These are phyloP conservation scores for Epinephelus moara DNA, from an alignment of 2,113 vertebrate species.

Conservation along the genomic window DNA sequence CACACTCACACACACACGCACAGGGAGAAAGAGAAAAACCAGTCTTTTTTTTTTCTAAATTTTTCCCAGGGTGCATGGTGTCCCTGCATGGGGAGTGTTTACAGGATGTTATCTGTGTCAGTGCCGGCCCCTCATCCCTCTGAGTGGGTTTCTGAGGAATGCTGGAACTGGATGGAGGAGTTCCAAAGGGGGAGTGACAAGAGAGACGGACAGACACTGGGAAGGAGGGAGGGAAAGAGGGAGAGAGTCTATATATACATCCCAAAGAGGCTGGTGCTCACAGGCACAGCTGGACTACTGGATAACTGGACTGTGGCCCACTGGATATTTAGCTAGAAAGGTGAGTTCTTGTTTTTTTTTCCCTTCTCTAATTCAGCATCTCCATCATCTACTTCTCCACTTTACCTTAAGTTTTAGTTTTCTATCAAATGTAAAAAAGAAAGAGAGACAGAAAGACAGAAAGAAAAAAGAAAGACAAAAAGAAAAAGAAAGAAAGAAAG, in stretches of 20 bases:
- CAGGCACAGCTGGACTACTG: slow-evolving; percentile 80
- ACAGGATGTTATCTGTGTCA: slow-evolving; percentile 84
- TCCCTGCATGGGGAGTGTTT: slow-evolving; percentile 80
- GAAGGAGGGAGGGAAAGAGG: slow-evolving; percentile 50
- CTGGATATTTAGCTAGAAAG: slow-evolving; percentile 73
- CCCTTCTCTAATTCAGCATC: slow-evolving; percentile 6
- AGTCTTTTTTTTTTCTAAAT: neutral
- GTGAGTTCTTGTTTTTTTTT: slow-evolving; percentile 70
- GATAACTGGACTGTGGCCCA: slow-evolving; percentile 71
- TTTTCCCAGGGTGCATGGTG: slow-evolving; percentile 66
- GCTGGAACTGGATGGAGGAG: slow-evolving; percentile 81
- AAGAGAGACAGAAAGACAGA: neutral
- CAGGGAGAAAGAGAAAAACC: neutral
- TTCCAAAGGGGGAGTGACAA: slow-evolving; percentile 86
- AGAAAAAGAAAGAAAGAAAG: neutral
- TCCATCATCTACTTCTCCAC: neutral
- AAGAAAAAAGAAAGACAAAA: slow-evolving; percentile 7
- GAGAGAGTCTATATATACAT: slow-evolving; percentile 80
- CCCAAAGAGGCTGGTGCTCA: slow-evolving; percentile 79
- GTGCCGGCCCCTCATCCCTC: slow-evolving; percentile 73
- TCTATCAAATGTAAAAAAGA: neutral
- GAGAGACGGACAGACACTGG: slow-evolving; percentile 46
- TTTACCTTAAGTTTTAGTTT: neutral
- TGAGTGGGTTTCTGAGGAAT: slow-evolving; percentile 84
- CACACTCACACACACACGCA: slow-evolving; percentile 1